Base-by-base conservation (phyloP, 2,888 invertebrate genomes). In the Carterocephalus palaemon region DNA sequence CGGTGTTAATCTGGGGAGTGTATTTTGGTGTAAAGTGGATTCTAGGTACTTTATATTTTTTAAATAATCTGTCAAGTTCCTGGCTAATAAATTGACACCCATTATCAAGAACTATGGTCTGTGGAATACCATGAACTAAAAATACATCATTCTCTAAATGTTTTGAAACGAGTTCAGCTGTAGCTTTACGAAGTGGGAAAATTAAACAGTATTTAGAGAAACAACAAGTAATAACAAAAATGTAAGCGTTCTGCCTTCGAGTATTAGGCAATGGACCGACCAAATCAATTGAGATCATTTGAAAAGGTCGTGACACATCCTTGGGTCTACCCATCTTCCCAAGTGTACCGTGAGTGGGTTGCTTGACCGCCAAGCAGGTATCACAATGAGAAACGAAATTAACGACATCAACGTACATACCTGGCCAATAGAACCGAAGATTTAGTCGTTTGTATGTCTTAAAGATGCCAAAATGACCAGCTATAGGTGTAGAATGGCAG, bases 91-190 rank as follows among this genome's bases (percentile, higher is more conserved):
- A 60, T 29, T 63, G 61, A 1, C 3, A 36, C 0, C 59, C 58
- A 15, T 63, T 61, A 10, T 59, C 60, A 7, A 56, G 0, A 0
- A 58, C 15, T 0, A 62, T 28, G 0, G 56, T 57, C 1, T 46
- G 36, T 0, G 60, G 57, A 4, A 62, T 32, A 1, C 60, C 64
- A 15, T 62, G 62, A 0, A 59, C 41, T 0, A 61, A 10, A 12
- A 63, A 57, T 1, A 63, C 52, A 3, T 32, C 2, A 4, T 61
- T 45, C 16, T 60, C 60, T 2, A 52, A 15, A 12, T 19, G 16
- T 17, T 38, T 38, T 0, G 9, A n/a, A 1, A 55, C 17, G 3
- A 40, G 13, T 0, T 36, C 32, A 13, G 47, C 22, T 2, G 43
- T 52, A 2, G 46, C 49, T 15, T 29, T 20, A 1, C 36, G 10